Conservation (phyloP, 2,888 invertebrate genomes). For the Melanophora roralis region DNA sequence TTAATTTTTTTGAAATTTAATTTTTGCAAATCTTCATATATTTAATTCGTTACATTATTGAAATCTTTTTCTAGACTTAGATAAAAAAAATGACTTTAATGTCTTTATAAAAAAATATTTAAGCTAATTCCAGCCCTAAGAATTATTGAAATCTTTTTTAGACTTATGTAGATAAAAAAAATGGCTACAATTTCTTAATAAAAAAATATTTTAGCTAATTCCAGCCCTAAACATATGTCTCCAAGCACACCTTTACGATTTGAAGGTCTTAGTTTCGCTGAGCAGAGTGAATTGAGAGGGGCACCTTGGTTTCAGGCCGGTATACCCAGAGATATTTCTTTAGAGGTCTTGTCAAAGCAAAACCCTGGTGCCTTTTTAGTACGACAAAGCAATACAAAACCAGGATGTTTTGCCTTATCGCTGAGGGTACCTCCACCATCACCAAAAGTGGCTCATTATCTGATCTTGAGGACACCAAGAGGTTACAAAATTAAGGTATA, state of each 20-base stretch:
- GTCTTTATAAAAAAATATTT: neutral
- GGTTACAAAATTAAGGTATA: constrained; percentile 96
- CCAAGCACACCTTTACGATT: constrained; percentile 76
- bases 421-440: constrained; percentile 94
- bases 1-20: too few relatives aligned
- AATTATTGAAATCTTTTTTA: constrained; percentile 35
- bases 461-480: constrained; percentile 91
- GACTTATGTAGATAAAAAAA: neutral
- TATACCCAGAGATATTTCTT: constrained; percentile 94
- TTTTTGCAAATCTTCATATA: too few relatives aligned
- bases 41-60: too few relatives aligned
- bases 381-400: constrained; percentile 94
- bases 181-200: neutral
- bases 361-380: constrained; percentile 97
- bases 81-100: neutral
- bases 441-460: constrained; percentile 91
- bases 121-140: constrained; percentile 78
- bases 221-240: constrained; percentile 78
- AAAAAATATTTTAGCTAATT: constrained; percentile 71
- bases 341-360: constrained; percentile 93
- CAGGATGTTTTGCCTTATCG: constrained; percentile 95
- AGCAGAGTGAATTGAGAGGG: constrained; percentile 88
- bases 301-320: constrained; percentile 98
- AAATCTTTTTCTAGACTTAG: too few relatives aligned
- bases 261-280: constrained; percentile 83